A percentile compares a stretch with the other conserved stretches of the same genome.
Conservation (phyloP, 2,113 vertebrate genomes). For the Odontophorus gujanensis region DNA sequence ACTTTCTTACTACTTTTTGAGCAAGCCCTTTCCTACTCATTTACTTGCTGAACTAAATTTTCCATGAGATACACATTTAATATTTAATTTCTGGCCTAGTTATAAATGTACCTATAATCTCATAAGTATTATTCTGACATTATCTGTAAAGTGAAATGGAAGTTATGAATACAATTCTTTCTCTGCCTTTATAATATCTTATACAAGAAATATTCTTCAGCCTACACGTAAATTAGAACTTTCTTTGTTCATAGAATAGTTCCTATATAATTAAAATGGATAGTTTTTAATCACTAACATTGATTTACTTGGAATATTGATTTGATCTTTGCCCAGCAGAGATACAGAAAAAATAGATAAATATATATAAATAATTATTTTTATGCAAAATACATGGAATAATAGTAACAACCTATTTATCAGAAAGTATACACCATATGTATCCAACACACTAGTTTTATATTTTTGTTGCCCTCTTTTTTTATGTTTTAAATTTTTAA, state of each 20-base stretch:
- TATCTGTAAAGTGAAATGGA: background rate
- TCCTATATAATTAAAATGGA: background rate
- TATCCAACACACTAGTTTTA: background rate
- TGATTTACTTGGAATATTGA: background rate
- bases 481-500: too few relatives aligned
- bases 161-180: background rate
- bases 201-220: background rate
- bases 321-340: background rate
- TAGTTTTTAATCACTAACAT: background rate
- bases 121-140: constrained; percentile 7
- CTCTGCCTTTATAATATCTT: background rate
- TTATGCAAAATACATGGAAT: background rate
- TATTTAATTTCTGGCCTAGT: background rate
- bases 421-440: background rate
- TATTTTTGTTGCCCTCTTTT: too few relatives aligned
- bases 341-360: background rate
- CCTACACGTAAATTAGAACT: background rate
- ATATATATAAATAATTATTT: background rate
- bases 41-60: background rate
- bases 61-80: background rate
- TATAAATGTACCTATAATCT: background rate
- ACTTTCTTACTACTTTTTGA: background rate
- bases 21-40: background rate
- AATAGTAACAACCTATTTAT: background rate
- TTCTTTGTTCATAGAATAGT: background rate